These are phyloP conservation scores for Melolontha melolontha DNA, from an alignment of 2,888 invertebrate genomes.

Conservation along the genomic window DNA sequence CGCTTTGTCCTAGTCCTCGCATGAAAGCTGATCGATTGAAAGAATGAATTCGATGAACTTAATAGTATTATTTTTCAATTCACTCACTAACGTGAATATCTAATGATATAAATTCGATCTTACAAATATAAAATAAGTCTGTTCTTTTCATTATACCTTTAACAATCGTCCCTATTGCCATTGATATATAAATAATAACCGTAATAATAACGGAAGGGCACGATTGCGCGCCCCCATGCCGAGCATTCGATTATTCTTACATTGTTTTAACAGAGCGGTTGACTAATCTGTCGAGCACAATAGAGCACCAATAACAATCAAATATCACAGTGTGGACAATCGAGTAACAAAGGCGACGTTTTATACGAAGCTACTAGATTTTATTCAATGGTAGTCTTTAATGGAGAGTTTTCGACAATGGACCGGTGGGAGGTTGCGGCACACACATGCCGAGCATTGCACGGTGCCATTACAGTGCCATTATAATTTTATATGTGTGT, in stretches of 20 bases:
- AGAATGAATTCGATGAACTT: too few relatives aligned
- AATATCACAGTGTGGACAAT: constrained; percentile 50
- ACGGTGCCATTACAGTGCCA: constrained; percentile 44
- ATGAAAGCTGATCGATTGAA: too few relatives aligned
- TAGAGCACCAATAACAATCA: constrained; percentile 46
- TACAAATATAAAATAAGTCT: constrained; percentile 32
- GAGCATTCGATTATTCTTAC: constrained; percentile 42
- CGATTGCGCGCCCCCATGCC: constrained; percentile 41
- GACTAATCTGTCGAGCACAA: constrained; percentile 41
- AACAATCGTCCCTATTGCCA: constrained; percentile 29
- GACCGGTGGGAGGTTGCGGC: constrained; percentile 47
- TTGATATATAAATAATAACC: constrained; percentile 39
- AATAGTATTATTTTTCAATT: too few relatives aligned
- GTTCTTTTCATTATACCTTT: constrained; percentile 10
- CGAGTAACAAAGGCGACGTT: constrained; percentile 45
- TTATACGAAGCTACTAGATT: constrained; percentile 45
- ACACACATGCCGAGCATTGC: constrained; percentile 42
- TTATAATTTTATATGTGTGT: constrained; percentile 41
- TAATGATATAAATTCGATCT: constrained; percentile 9
- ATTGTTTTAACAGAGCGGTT: constrained; percentile 45
- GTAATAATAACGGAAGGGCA: constrained; percentile 37
- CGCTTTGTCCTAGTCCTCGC: too few relatives aligned
- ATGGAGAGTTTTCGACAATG: constrained; percentile 38
- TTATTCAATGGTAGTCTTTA: constrained; percentile 42
- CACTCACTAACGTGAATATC: too few relatives aligned